Evolutionary conservation across 2,797 vertebrate genomes (phyloP).

Genomic region (Sebastes kiyomatsui): DNA sequence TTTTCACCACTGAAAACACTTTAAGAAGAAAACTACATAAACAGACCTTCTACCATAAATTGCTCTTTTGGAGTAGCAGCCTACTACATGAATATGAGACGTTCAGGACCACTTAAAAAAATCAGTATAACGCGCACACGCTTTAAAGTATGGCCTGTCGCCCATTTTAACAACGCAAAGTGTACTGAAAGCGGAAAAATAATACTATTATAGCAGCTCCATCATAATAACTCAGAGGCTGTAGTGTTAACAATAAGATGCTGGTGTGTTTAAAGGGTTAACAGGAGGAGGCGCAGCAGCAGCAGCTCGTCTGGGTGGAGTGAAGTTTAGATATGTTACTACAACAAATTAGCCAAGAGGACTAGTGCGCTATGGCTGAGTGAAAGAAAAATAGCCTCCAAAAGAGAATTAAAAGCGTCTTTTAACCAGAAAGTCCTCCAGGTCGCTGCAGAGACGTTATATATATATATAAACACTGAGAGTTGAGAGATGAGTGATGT

Average conservation of each 20-base stretch:
- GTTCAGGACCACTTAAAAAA: neutral
- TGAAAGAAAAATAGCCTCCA: neutral
- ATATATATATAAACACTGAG: neutral
- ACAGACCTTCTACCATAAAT: no score
- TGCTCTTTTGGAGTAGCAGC: neutral
- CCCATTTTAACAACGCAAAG: neutral
- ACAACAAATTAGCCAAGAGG: conserved; percentile 70
- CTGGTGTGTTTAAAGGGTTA: conserved; percentile 74
- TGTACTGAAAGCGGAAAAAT: neutral
- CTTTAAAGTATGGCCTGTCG: no score
- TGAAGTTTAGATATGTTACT: conserved; percentile 69
- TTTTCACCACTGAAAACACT: no score
- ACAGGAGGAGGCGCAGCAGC: conserved; percentile 74
- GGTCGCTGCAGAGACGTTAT: neutral
- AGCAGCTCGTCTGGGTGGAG: conserved; percentile 78
- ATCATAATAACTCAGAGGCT: neutral
- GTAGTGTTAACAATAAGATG: neutral
- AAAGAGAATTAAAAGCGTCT: neutral
- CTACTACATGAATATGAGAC: neutral
- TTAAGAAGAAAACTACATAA: neutral
- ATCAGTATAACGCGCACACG: neutral
- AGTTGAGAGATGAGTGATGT: conserved; percentile 74
- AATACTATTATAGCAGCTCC: neutral
- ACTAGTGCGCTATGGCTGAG: conserved; percentile 23
- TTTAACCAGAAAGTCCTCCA: neutral